phyloP scores from a whole-genome alignment of 2,797 vertebrate genomes.

The Scleropages formosus region DNA sequence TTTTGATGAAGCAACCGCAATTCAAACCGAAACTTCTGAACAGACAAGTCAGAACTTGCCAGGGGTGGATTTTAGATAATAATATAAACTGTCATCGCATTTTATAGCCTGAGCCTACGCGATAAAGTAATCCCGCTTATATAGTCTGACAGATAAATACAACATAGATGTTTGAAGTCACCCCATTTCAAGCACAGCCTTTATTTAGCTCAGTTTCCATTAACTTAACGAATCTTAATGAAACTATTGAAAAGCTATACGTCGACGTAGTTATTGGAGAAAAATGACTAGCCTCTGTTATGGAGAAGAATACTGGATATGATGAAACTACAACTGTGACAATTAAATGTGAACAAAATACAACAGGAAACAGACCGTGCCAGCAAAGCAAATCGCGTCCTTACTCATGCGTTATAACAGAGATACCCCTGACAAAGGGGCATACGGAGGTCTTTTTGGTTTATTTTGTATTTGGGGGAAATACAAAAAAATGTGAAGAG shows the following conservation, averaged over 20 bases:
- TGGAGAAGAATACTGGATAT: constrained; percentile 39
- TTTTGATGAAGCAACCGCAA: not conserved
- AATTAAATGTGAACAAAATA: constrained; percentile 50
- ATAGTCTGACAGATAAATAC: not conserved
- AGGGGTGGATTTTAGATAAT: constrained; percentile 19
- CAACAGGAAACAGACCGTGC: constrained; percentile 40
- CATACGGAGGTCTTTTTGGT: constrained; percentile 42
- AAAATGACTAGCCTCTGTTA: constrained; percentile 21
- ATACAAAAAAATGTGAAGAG: constrained; percentile 72
- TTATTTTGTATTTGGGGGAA: constrained; percentile 55
- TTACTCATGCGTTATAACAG: constrained; percentile 51
- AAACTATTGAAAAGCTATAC: constrained; percentile 15
- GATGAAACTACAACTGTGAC: constrained; percentile 49
- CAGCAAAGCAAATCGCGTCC: constrained; percentile 49
- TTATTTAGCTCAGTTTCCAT: not conserved
- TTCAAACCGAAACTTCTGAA: constrained; percentile 9
- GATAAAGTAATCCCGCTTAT: constrained; percentile 1
- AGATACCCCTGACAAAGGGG: constrained; percentile 39
- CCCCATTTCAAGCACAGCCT: constrained; percentile 34
- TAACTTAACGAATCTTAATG: not conserved
- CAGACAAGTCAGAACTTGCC: constrained; percentile 12
- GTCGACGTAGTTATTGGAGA: constrained; percentile 31
- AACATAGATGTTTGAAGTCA: constrained; percentile 17
- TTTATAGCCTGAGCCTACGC: constrained; percentile 14
- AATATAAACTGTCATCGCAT: constrained; percentile 28